Evolutionary conservation across 2,888 invertebrate species (phyloP).

Genomic region (Heteromyza rotundicornis): DNA sequence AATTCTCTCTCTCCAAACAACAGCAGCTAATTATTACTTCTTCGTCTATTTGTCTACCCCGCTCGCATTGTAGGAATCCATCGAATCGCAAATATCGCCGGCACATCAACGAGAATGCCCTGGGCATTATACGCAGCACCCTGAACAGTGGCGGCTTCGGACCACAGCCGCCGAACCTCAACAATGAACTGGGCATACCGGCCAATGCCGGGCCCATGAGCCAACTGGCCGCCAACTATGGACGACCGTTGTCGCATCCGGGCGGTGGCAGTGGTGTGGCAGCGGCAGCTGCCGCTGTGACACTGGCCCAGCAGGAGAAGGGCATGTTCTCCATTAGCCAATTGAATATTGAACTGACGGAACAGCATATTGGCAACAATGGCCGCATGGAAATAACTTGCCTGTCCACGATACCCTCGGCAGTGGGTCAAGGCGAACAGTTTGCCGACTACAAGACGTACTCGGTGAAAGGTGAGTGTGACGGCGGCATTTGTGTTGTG

Average conservation of each 20-base stretch:
- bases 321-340: conserved; percentile 69
- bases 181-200: conserved; percentile 54
- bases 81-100: conserved; percentile 60
- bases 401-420: conserved; percentile 79
- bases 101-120: conserved; percentile 54
- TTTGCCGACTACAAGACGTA: conserved; percentile 78
- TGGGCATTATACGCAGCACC: conserved; percentile 56
- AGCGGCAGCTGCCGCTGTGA: conserved; percentile 56
- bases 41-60: conserved; percentile 1
- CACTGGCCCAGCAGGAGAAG: conserved; percentile 53
- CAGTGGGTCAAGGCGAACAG: conserved; percentile 72
- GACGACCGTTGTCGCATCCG: conserved; percentile 50
- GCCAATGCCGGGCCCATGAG: conserved; percentile 58
- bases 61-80: conserved; percentile 48
- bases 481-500: conserved; percentile 7
- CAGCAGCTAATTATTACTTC: not conserved
- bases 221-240: conserved; percentile 53
- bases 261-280: conserved; percentile 57
- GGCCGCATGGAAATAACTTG: conserved; percentile 77
- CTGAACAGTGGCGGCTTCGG: conserved; percentile 55
- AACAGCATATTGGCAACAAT: conserved; percentile 73
- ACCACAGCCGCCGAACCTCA: conserved; percentile 52
- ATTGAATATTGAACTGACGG: conserved; percentile 75
- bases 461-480: conserved; percentile 73
- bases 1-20: too few relatives aligned